Percentiles rank a stretch among this genome's conserved stretches.
These are phyloP conservation scores for Ochropleura leucogaster DNA, from an alignment of 2,888 invertebrate genomes.

Conservation along the genomic window DNA sequence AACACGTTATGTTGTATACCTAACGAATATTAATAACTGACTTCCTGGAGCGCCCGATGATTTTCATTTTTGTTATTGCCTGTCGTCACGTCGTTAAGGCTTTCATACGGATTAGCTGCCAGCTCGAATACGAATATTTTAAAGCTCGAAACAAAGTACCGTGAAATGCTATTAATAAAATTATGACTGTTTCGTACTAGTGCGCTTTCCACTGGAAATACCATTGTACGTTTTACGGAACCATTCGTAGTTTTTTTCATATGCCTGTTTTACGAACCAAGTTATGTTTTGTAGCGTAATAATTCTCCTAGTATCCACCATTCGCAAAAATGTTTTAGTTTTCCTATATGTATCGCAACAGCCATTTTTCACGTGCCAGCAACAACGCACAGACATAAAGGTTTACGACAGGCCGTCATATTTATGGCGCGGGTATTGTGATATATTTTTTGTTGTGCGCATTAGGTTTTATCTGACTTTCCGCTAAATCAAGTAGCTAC, in stretches of 20 bases:
- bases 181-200: conserved; percentile 22
- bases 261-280: conserved; percentile 72
- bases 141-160: conserved; percentile 31
- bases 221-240: conserved; percentile 42
- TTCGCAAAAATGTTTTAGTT: conserved; percentile 75
- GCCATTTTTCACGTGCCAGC: conserved; percentile 89
- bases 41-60: conserved; percentile 79
- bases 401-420: conserved; percentile 90
- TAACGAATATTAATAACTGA: conserved; percentile 88
- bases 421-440: conserved; percentile 90
- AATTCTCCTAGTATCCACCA: conserved; percentile 68
- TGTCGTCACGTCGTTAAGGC: conserved; percentile 75
- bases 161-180: conserved; percentile 29
- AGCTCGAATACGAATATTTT: conserved; percentile 59
- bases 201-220: conserved; percentile 42
- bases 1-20: conserved; percentile 84
- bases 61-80: conserved; percentile 81
- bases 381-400: conserved; percentile 89
- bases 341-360: conserved; percentile 79
- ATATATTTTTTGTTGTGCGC: conserved; percentile 91
- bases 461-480: conserved; percentile 91
- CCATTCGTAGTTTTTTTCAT: conserved; percentile 53
- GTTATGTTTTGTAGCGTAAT: conserved; percentile 72
- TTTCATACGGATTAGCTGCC: conserved; percentile 70
- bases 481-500: conserved; percentile 91